Evolutionary conservation across 2,797 vertebrate species (phyloP).

Genomic region (Acrocephalus scirpaceus): DNA sequence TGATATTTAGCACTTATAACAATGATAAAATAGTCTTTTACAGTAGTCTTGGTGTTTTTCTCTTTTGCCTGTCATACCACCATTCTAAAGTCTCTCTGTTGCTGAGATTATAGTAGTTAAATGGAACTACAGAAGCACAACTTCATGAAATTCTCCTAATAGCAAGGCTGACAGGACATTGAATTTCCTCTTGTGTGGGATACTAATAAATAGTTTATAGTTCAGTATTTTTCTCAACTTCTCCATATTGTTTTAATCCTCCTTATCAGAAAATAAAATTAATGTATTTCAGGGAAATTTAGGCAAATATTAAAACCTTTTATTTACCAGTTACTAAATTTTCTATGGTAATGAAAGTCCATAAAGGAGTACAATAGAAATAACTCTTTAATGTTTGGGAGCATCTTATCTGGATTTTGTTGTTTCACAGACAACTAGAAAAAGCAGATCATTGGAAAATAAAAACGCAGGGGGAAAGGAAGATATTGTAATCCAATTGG

Average conservation of each 20-base stretch:
- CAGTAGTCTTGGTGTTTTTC: not conserved
- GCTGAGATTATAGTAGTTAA: not conserved
- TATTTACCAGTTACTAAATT: not conserved
- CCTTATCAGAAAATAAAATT: not conserved
- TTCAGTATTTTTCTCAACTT: not conserved
- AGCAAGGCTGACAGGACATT: not conserved
- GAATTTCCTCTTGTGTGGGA: not conserved
- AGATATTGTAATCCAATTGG: not conserved
- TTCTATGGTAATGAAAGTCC: not conserved
- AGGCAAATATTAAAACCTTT: not conserved
- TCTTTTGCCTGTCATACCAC: not conserved
- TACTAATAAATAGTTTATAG: not conserved
- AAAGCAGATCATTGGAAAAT: not conserved
- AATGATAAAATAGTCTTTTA: not conserved
- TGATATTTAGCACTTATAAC: not conserved
- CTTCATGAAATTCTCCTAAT: not conserved
- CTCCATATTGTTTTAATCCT: not conserved
- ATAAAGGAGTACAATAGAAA: not conserved
- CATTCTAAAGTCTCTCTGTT: not conserved
- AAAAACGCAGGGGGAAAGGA: fast-evolving
- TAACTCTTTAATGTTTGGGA: not conserved
- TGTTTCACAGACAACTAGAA: not conserved
- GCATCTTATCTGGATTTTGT: not conserved
- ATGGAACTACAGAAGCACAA: not conserved
- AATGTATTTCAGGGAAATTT: not conserved